Evolutionary conservation across 30 jellyfish, hydroid and myxozoan species (phyloP).

Genomic region (Phacellophora camtschatica): DNA sequence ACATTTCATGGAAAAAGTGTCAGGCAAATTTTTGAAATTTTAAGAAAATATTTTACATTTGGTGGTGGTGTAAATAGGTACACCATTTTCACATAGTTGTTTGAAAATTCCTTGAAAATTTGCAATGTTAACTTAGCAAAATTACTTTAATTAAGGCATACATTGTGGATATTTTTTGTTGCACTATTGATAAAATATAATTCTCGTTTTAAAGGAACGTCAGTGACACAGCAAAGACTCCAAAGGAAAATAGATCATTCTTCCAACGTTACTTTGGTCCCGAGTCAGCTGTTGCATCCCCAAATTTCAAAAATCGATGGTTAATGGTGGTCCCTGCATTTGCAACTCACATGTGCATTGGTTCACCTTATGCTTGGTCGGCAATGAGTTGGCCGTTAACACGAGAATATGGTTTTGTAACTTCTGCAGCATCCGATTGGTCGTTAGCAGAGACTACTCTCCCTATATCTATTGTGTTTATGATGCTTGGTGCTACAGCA

Average conservation of each 20-base stretch:
- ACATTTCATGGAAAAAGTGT: no score
- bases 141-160: no score
- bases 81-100: no score
- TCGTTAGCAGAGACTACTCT: conserved; percentile 64
- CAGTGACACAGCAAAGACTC: no score
- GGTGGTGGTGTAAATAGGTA: no score
- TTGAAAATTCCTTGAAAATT: no score
- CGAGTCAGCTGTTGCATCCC: conserved; percentile 56
- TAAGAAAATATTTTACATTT: no score
- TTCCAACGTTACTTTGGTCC: conserved; percentile 49
- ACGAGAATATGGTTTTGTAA: conserved; percentile 59
- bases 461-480: conserved; percentile 55
- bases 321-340: conserved; percentile 63
- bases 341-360: conserved; percentile 75
- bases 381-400: conserved; percentile 79
- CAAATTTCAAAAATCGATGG: conserved; percentile 56
- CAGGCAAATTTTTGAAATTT: no score
- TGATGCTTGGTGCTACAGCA: conserved; percentile 61
- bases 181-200: neutral
- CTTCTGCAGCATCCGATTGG: conserved; percentile 75
- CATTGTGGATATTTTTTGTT: no score
- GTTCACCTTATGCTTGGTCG: conserved; percentile 75
- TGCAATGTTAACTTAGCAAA: no score
- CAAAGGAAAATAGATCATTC: conserved; percentile 45
- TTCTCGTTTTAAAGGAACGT: neutral